Evolutionary conservation across 2,888 invertebrate genomes (phyloP), one percentile per base, ranked within the genome.

Genomic region (Arrhopalites spinosus): DNA sequence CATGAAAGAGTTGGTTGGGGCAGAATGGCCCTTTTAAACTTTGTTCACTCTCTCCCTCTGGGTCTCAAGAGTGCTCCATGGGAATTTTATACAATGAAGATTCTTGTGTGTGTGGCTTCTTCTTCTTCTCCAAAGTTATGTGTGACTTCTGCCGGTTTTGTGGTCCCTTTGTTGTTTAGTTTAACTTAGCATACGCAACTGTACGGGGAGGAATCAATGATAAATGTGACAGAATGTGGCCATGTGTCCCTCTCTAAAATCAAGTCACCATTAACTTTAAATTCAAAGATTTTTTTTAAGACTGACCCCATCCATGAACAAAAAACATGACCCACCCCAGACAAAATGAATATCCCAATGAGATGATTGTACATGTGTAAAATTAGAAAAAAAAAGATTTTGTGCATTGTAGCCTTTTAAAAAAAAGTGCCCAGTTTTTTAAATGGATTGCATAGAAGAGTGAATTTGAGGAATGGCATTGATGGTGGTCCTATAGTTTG

Each of bases 171-270:
- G 43, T n/a, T 64, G 68, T 56, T 45, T 47, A 47, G 13, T 50
- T n/a, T 36, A 36, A 36, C 36, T 7, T 36, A 36, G 11, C 11
- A 36, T 36, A 36, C 36, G 11, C 11, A 36, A 36, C n/a, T 36
- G 36, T 36, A 36, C 36, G 36, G 25, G 15, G 25, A 29, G 63
- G 47, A 63, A 71, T 71, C 71, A 71, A 72, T 72, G 72, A 72
- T 72, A 64, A 63, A 72, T 72, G 72, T 72, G 72, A 72, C 72
- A 72, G 72, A 72, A 72, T 72, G 72, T 72, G 64, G 64, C 63
- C 72, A 72, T 72, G 72, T 72, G 72, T 72, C 71, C 45, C 45
- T n/a, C n/a, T n/a, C n/a, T n/a, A 72, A 72, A 36, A 36, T 64
- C 17, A 63, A 72, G 45, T 72, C 63, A 63, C 72, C 72, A 63